Evolutionary conservation across 1,140 invertebrate genomes (phyloP).

Genomic region (Trichonephila clavata): DNA sequence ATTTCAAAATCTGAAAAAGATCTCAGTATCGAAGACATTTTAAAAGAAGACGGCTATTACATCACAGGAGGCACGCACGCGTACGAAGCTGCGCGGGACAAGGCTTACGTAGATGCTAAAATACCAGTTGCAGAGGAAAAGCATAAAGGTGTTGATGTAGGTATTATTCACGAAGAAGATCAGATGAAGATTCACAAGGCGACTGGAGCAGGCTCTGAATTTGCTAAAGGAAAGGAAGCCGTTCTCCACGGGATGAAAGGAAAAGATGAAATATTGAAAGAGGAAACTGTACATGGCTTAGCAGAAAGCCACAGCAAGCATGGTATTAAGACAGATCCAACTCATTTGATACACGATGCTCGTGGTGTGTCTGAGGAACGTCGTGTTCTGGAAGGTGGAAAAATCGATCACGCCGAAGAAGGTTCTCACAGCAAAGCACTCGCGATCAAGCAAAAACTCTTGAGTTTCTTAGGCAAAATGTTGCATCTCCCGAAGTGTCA

Average conservation of each 20-base stretch:
- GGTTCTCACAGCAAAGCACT: neutral
- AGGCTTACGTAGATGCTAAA: slow-evolving; percentile 39
- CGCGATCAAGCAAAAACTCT: neutral
- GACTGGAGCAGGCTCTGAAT: neutral
- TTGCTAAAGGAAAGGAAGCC: neutral
- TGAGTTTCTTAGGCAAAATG: neutral
- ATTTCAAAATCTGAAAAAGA: neutral
- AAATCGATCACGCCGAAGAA: neutral
- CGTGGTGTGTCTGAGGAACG: neutral
- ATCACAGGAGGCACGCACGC: slow-evolving; percentile 33
- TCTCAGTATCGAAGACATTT: neutral
- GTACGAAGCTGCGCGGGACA: slow-evolving; percentile 41
- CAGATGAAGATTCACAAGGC: neutral
- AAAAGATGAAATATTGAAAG: slow-evolving; percentile 6
- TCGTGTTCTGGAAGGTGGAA: neutral
- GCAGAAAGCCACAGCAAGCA: neutral
- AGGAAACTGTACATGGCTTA: neutral
- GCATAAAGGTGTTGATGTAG: neutral
- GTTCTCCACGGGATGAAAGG: neutral
- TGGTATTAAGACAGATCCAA: neutral
- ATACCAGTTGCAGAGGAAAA: slow-evolving; percentile 17
- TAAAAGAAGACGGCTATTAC: slow-evolving; percentile 41
- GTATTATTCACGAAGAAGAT: neutral
- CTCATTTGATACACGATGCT: neutral
- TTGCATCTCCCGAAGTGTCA: slow-evolving; percentile 47